Evolutionary conservation across 2,797 vertebrate species (phyloP).

Genomic region (Squalus acanthias): DNA sequence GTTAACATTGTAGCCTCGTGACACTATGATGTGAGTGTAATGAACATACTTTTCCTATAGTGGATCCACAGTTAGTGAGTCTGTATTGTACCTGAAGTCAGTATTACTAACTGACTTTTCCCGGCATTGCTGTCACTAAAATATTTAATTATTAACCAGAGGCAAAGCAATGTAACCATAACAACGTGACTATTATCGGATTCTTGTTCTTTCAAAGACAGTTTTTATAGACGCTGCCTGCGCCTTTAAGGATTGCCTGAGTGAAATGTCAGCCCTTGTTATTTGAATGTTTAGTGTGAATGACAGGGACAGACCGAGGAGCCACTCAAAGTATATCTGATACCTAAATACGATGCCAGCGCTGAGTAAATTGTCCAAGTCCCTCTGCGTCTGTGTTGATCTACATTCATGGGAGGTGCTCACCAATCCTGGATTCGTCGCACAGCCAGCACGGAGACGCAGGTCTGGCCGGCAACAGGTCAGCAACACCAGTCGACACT

Average conservation of each 20-base stretch:
- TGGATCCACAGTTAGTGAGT: neutral
- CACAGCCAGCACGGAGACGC: neutral
- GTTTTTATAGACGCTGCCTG: neutral
- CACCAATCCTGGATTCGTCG: neutral
- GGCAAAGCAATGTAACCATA: neutral
- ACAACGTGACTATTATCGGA: neutral
- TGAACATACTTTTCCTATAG: neutral
- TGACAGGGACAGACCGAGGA: neutral
- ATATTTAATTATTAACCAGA: neutral
- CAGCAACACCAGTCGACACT: neutral
- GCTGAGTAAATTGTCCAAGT: neutral
- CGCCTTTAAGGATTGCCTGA: neutral
- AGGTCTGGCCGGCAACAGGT: too few relatives aligned
- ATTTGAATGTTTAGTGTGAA: conserved; percentile 3
- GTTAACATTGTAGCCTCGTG: neutral
- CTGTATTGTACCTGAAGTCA: neutral
- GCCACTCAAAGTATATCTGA: neutral
- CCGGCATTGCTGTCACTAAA: neutral
- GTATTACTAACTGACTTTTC: neutral
- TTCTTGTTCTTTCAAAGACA: neutral
- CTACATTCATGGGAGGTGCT: neutral
- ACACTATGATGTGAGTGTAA: neutral
- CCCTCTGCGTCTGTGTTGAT: neutral
- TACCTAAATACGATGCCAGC: neutral
- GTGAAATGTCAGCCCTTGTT: neutral